A percentile compares a stretch with the other conserved stretches of the same genome.
Conservation (phyloP, 2,888 invertebrate genomes). For the Aelia acuminata region DNA sequence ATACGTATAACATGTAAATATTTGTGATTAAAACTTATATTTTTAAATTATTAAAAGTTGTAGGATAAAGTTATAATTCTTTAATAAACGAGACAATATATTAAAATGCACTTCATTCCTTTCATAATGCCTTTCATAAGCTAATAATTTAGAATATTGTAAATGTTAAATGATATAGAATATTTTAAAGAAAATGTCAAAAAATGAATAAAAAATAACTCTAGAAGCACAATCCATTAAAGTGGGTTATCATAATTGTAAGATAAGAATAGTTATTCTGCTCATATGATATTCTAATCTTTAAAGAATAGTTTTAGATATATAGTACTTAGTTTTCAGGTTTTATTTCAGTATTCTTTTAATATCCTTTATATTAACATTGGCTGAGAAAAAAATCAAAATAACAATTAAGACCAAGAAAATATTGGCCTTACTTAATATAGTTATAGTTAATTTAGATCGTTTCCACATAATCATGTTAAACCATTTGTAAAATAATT, state of each 20-base stretch:
- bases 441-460: background rate
- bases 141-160: conserved; percentile 46
- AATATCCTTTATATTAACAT: background rate
- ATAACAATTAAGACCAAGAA: conserved; percentile 50
- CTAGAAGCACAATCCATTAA: conserved; percentile 30
- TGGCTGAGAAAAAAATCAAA: conserved; percentile 56
- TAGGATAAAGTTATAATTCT: conserved; percentile 50
- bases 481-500: background rate
- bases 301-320: conserved; percentile 41
- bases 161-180: conserved; percentile 43
- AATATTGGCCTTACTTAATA: conserved; percentile 55
- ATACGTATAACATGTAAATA: conserved; percentile 47
- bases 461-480: background rate
- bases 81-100: conserved; percentile 57
- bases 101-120: conserved; percentile 57
- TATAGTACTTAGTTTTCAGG: background rate
- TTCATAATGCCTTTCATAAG: conserved; percentile 57
- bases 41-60: conserved; percentile 37
- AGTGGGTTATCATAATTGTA: conserved; percentile 25
- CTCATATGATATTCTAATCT: conserved; percentile 58
- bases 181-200: background rate
- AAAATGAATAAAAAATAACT: background rate
- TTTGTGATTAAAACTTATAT: conserved; percentile 51
- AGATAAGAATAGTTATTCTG: conserved; percentile 50
- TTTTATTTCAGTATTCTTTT: conserved; percentile 9